Percentiles rank a stretch among this genome's conserved stretches.
phyloP scores from a whole-genome alignment of 1,140 invertebrate species.

The Tetranychus cinnabarinus region DNA sequence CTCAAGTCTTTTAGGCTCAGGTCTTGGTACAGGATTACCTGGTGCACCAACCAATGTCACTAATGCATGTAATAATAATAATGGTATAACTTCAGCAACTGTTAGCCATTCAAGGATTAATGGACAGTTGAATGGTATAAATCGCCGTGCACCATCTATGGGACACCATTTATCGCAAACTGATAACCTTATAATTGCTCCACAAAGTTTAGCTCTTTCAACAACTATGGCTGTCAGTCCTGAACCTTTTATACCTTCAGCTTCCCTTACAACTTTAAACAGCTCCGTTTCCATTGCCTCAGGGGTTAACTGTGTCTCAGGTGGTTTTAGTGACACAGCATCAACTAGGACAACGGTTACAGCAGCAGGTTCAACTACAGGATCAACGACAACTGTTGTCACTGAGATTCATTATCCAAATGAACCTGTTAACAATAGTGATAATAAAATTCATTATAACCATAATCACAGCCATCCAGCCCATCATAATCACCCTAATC shows the following conservation, averaged over 20 bases:
- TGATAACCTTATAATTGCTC: slow-evolving; percentile 30
- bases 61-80: too few species aligned
- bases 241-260: neutral
- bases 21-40: neutral
- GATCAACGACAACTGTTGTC: neutral
- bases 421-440: slow-evolving; percentile 40
- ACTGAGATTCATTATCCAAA: slow-evolving; percentile 40
- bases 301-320: neutral
- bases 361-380: slow-evolving; percentile 7
- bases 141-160: slow-evolving; percentile 4
- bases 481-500: too few species aligned
- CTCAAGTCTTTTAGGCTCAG: slow-evolving; percentile 12
- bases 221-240: neutral
- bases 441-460: too few species aligned
- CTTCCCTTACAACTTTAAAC: neutral
- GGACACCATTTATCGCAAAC: slow-evolving; percentile 28
- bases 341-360: neutral
- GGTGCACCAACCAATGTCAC: neutral
- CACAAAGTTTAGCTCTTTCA: slow-evolving; percentile 10
- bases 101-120: neutral
- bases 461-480: too few species aligned
- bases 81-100: too few species aligned
- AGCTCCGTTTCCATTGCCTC: neutral
- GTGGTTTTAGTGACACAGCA: neutral
- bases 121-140: neutral